Evolutionary conservation across 53 echinoderm and acorn worm genomes (phyloP).

Genomic region (Hippasteria phrygiana): DNA sequence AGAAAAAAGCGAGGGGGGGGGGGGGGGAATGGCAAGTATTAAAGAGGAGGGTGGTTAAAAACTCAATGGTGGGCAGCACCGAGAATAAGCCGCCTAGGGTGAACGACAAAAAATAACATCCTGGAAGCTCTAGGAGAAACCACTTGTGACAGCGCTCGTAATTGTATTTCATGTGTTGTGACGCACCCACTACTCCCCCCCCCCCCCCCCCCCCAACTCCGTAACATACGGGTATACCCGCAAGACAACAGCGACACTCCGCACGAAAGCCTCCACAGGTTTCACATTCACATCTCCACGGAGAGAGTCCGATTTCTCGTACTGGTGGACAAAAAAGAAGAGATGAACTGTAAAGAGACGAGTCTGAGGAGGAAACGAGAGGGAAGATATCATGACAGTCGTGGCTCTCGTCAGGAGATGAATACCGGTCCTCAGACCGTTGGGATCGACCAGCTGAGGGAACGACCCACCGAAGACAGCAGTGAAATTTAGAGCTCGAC

Average conservation of each 20-base stretch:
- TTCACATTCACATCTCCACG: conserved; percentile 15
- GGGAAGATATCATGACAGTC: conserved; percentile 22
- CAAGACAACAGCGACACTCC: background rate
- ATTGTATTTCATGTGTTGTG: conserved; percentile 48
- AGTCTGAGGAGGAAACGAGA: background rate
- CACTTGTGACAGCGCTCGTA: conserved; percentile 45
- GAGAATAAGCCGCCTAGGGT: conserved; percentile 9
- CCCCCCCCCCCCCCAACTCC: too few relatives aligned
- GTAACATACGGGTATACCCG: too few relatives aligned
- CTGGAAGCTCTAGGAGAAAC: conserved; percentile 1
- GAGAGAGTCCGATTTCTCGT: conserved; percentile 36
- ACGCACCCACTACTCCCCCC: background rate
- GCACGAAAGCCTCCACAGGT: background rate
- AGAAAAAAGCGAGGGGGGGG: background rate
- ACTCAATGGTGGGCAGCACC: background rate
- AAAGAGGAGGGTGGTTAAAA: background rate
- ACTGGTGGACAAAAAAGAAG: background rate
- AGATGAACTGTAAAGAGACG: background rate
- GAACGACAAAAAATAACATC: conserved; percentile 53
- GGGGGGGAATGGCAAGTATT: background rate
- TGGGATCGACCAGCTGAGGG: background rate
- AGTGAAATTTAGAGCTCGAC: too few relatives aligned
- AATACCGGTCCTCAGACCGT: background rate
- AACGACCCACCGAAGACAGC: too few relatives aligned
- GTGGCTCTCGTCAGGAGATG: background rate